A percentile compares a stretch with the other conserved stretches of the same genome.
Evolutionary conservation across 2,888 invertebrate genomes (phyloP).

Genomic region (Parnassius orleans): DNA sequence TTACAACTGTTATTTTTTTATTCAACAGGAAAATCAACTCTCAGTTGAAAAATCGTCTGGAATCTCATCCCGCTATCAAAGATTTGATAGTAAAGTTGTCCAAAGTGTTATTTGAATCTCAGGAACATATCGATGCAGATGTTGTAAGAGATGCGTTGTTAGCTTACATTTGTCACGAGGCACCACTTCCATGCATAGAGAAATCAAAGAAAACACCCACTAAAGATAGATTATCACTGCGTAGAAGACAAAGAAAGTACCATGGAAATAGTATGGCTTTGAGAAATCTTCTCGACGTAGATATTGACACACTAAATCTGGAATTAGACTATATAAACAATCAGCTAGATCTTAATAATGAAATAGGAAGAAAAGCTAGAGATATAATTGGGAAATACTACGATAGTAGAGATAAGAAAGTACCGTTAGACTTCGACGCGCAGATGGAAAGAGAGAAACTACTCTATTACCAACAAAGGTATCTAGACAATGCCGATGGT

Average conservation of each 20-base stretch:
- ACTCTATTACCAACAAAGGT: conserved; percentile 69
- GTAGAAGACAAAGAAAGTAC: conserved; percentile 46
- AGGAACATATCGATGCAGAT: conserved; percentile 85
- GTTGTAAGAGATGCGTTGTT: conserved; percentile 90
- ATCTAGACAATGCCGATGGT: conserved; percentile 67
- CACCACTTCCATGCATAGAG: conserved; percentile 87
- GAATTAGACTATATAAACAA: conserved; percentile 72
- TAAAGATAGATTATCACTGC: conserved; percentile 36
- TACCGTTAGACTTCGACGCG: conserved; percentile 70
- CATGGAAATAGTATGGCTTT: conserved; percentile 37
- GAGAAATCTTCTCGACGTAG: conserved; percentile 60
- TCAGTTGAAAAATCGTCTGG: conserved; percentile 83
- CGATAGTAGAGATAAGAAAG: conserved; percentile 56
- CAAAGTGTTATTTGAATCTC: conserved; percentile 84
- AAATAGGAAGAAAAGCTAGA: conserved; percentile 66
- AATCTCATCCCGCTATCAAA: conserved; percentile 87
- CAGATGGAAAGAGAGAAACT: conserved; percentile 77
- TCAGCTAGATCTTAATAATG: conserved; percentile 68
- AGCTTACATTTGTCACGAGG: conserved; percentile 92
- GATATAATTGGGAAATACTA: conserved; percentile 70
- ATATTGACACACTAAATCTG: conserved; percentile 68
- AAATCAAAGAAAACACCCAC: conserved; percentile 42
- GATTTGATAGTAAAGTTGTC: conserved; percentile 85
- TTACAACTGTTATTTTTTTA: conserved; percentile 6
- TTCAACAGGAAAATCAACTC: conserved; percentile 76